Percentiles rank a stretch among this genome's conserved stretches.
These are phyloP conservation scores for Oryzias dopingdopingensis DNA, from an alignment of 2,797 vertebrate genomes.

Conservation along the genomic window DNA sequence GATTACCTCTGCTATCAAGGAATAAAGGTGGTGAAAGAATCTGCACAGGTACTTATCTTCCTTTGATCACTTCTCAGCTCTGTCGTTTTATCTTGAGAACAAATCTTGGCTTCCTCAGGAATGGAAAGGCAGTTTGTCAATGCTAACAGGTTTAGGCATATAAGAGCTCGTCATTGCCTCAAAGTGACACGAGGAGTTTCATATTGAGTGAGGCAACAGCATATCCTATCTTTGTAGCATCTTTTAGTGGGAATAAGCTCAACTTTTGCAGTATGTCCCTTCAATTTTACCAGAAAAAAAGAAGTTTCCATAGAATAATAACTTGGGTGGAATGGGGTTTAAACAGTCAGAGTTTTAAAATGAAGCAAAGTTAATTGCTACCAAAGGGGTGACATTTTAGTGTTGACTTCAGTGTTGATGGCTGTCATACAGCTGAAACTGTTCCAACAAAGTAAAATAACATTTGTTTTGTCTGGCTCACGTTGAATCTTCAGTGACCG, in stretches of 20 bases:
- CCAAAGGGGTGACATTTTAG: slow-evolving; percentile 67
- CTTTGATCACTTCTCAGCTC: slow-evolving; percentile 58
- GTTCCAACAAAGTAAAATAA: too few relatives aligned
- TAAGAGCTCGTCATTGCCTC: slow-evolving; percentile 13
- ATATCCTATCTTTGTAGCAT: not conserved
- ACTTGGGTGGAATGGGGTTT: too few relatives aligned
- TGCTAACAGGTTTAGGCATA: slow-evolving; percentile 19
- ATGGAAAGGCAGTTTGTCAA: slow-evolving; percentile 31
- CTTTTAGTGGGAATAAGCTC: slow-evolving; percentile 31
- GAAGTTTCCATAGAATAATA: too few relatives aligned
- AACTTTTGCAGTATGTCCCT: slow-evolving; percentile 61
- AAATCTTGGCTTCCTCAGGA: slow-evolving; percentile 26
- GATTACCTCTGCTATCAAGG: slow-evolving; percentile 67
- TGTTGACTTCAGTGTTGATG: slow-evolving; percentile 53
- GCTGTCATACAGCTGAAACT: not conserved
- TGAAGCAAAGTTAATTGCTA: slow-evolving; percentile 64
- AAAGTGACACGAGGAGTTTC: not conserved
- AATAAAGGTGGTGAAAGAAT: slow-evolving; percentile 57
- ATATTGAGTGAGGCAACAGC: slow-evolving; percentile 1
- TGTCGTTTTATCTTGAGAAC: slow-evolving; percentile 29
- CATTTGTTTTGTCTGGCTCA: too few relatives aligned
- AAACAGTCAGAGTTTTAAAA: too few relatives aligned
- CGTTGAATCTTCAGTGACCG: too few relatives aligned
- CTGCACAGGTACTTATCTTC: slow-evolving; percentile 59
- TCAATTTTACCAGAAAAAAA: slow-evolving; percentile 20